Percentiles rank a stretch among this genome's conserved stretches.
phyloP scores from a whole-genome alignment of 2,797 vertebrate genomes.

The Chiloscyllium punctatum region DNA sequence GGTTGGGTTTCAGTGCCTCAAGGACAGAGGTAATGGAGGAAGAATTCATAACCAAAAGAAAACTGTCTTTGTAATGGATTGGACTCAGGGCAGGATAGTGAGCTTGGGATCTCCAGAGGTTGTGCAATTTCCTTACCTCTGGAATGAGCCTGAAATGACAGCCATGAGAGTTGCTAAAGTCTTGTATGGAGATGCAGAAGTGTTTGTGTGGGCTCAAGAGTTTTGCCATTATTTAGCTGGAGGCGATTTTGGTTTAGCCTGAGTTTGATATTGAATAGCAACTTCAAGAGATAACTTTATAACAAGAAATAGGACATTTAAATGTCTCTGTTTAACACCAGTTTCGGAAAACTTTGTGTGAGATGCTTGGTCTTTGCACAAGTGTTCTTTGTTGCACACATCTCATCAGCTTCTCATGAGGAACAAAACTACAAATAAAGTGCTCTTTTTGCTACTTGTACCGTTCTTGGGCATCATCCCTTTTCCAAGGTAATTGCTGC shows the following conservation, averaged over 20 bases:
- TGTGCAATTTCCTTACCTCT: background rate
- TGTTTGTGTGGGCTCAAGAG: background rate
- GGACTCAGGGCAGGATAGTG: background rate
- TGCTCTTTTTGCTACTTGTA: background rate
- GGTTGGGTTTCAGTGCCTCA: background rate
- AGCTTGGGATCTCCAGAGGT: background rate
- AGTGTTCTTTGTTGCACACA: background rate
- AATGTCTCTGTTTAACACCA: background rate
- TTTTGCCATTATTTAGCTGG: background rate
- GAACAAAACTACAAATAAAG: background rate
- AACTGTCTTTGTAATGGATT: background rate
- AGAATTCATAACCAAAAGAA: background rate
- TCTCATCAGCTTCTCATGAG: background rate
- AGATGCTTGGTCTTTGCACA: background rate
- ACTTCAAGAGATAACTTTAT: background rate
- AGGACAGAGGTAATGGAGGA: background rate
- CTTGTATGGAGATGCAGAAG: background rate
- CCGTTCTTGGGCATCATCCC: background rate
- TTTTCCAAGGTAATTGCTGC: background rate
- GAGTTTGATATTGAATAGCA: background rate
- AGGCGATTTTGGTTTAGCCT: background rate
- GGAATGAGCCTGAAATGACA: background rate
- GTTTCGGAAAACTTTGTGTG: background rate
- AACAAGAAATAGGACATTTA: background rate
- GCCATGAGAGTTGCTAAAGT: background rate